Evolutionary conservation across 2,888 invertebrate genomes (phyloP), one percentile per base, ranked within the genome.

Genomic region (Caenorhabditis wallacei): DNA sequence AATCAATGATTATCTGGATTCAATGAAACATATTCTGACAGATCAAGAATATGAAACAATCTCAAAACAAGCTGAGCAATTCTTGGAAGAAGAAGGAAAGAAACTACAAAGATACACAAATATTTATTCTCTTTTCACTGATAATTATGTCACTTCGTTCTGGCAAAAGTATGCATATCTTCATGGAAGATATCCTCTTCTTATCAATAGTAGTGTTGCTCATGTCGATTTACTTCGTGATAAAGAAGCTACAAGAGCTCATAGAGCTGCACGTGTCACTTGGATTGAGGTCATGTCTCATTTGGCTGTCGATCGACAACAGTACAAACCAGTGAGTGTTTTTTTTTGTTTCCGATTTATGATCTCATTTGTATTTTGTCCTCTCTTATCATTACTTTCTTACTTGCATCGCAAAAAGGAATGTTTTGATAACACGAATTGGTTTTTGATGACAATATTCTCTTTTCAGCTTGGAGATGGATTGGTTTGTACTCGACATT

Each of bases 151-250:
- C 20, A 88, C 90, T 35, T 83, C 83, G 3, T 89, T 91, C 74
- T 91, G 91, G 91, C 88, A 89, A 72, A 89, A 89, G 61, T 91
- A 89, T 68, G 89, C 88, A 0, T 90, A 90, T 82, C 81, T 89
- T 11, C 85, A 86, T 69, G 76, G 85, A 66, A 84, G 88, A 51
- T 85, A 88, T 54, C 85, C 86, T 13, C 81, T 91, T n/a, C 78
- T 89, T n/a, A 88, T 91, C 72, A 88, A 88, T 71, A 86, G 85
- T 66, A 86, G 85, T 57, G 91, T 91, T 2, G 89, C 88, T 30
- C 89, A 90, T 61, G 83, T 84, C 8, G 88, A 88, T 71, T 59
- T 89, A 43, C 82, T 85, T 68, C 46, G 75, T 7, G 84, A 84
- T 56, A 64, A 46, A 13, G 86, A 86, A 5, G 75, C 86, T 2